phyloP scores from a whole-genome alignment of 2,113 vertebrate species.

The Chamaetylas fuelleborni region DNA sequence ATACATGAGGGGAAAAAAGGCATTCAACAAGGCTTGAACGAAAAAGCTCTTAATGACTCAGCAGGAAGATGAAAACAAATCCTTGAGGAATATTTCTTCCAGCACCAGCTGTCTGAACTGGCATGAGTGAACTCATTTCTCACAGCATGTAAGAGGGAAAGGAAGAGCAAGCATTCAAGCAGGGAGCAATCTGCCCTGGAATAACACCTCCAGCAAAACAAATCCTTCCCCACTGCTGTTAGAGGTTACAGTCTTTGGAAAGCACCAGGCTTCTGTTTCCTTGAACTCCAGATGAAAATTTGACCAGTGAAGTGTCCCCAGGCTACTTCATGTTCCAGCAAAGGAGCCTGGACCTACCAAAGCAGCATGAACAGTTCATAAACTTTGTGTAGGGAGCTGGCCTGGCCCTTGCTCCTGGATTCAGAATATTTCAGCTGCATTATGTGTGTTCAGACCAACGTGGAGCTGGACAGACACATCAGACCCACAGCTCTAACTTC shows the following conservation, averaged over 20 bases:
- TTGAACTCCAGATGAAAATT: neutral
- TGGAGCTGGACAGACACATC: neutral
- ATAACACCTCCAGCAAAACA: neutral
- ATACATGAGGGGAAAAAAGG: neutral
- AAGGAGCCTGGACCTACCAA: neutral
- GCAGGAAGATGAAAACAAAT: neutral
- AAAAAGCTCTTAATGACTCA: neutral
- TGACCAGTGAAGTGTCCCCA: neutral
- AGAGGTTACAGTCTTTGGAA: neutral
- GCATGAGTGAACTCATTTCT: neutral
- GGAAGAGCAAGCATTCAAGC: neutral
- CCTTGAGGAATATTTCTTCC: neutral
- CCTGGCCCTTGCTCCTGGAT: neutral
- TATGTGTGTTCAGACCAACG: accelerated
- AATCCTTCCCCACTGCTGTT: neutral
- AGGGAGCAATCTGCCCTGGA: neutral
- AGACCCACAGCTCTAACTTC: neutral
- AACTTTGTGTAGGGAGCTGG: neutral
- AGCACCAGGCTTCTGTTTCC: neutral
- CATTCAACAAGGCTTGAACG: neutral
- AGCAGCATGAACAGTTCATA: neutral
- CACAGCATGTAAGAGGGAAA: neutral
- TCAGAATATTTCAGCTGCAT: neutral
- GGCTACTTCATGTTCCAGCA: neutral
- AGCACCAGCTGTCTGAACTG: neutral